These are phyloP conservation scores for Nudaria mundana DNA, from an alignment of 2,888 invertebrate species.

Conservation along the genomic window DNA sequence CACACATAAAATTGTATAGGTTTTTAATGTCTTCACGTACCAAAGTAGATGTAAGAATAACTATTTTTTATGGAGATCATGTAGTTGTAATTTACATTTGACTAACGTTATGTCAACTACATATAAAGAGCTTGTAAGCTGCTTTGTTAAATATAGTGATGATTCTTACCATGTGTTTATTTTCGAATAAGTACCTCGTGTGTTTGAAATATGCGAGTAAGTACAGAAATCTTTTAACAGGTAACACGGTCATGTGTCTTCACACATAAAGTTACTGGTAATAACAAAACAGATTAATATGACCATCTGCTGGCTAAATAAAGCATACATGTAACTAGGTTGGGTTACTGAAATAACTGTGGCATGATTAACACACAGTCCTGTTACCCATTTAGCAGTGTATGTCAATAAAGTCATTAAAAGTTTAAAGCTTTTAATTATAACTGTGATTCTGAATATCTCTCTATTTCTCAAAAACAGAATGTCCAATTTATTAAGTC, in stretches of 20 bases:
- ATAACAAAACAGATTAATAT: slow-evolving; percentile 15
- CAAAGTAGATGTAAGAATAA: slow-evolving; percentile 85
- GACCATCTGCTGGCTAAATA: slow-evolving; percentile 11
- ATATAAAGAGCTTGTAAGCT: slow-evolving; percentile 21
- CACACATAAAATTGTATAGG: slow-evolving; percentile 45
- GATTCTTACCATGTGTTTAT: slow-evolving; percentile 33
- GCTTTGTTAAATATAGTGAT: slow-evolving; percentile 28
- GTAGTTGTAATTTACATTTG: slow-evolving; percentile 84
- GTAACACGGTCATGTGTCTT: slow-evolving; percentile 16
- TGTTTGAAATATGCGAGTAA: slow-evolving; percentile 27
- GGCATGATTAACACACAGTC: slow-evolving; percentile 40
- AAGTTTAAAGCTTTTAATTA: slow-evolving; percentile 1
- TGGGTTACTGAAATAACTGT: slow-evolving; percentile 55
- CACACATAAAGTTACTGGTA: slow-evolving; percentile 16
- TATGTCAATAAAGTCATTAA: slow-evolving; percentile 19
- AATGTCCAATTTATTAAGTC: too few species aligned
- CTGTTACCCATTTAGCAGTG: slow-evolving; percentile 15
- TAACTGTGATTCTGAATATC: too few species aligned
- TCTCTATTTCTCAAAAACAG: too few species aligned
- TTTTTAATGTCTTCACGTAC: slow-evolving; percentile 83
- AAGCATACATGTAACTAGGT: slow-evolving; percentile 38
- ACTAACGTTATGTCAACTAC: slow-evolving; percentile 32
- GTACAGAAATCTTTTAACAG: slow-evolving; percentile 13
- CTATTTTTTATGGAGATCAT: slow-evolving; percentile 84
- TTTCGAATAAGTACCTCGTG: slow-evolving; percentile 26